Evolutionary conservation across 2,113 vertebrate species (phyloP).

Genomic region (Neopipo cinnamomea): DNA sequence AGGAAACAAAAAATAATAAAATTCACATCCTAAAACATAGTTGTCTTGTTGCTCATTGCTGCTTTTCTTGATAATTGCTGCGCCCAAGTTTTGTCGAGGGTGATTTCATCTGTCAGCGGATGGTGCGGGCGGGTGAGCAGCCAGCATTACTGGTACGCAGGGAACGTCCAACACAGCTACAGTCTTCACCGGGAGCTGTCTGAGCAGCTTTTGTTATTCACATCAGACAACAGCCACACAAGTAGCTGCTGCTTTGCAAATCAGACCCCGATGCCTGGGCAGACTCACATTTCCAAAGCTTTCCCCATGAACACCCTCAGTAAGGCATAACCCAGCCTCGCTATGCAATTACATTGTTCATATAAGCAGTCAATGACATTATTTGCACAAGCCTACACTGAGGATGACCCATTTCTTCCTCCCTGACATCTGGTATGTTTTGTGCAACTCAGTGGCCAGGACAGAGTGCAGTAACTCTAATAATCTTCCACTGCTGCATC

Average conservation of each 20-base stretch:
- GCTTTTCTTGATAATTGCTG: background rate
- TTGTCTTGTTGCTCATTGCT: background rate
- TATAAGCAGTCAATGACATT: background rate
- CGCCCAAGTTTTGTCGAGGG: background rate
- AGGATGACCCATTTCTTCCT: conserved; percentile 37
- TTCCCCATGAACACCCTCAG: background rate
- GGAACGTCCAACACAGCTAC: background rate
- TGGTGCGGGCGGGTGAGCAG: background rate
- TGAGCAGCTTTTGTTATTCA: background rate
- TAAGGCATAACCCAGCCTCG: background rate
- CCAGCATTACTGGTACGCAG: background rate
- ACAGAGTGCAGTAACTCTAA: conserved; percentile 4
- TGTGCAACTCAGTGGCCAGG: background rate
- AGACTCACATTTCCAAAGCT: background rate
- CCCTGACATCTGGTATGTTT: conserved; percentile 60
- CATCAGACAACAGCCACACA: background rate
- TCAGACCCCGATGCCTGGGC: background rate
- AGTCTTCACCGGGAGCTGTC: background rate
- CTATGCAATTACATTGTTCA: background rate
- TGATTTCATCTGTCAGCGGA: background rate
- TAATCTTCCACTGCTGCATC: conserved; percentile 34
- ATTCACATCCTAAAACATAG: conserved; percentile 2
- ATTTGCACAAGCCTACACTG: background rate
- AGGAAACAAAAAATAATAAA: background rate
- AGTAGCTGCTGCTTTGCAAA: background rate